Base-by-base conservation (phyloP, 2,888 invertebrate species). In the Sthenelais limicola region DNA sequence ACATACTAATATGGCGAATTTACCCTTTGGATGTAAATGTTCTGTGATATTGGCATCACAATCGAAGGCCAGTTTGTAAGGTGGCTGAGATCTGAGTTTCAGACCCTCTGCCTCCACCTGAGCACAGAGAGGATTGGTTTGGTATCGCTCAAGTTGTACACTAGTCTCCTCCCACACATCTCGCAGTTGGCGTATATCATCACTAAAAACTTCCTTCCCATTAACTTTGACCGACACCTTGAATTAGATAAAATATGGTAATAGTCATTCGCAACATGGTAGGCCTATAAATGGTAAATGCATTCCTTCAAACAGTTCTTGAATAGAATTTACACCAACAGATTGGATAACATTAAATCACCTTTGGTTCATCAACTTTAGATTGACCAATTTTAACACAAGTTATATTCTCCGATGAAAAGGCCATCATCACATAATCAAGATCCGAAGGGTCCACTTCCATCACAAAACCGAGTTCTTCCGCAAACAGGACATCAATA, bases 131-230 rank as follows among this genome's bases (percentile, higher is more conserved):
- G 91, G 89, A 84, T 94, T 94, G 0, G 94, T 92, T 89, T 98
- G 98, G 18, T 92, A 90, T 76, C 92, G 90, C 86, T 98, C 98
- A 69, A 99, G 87, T 78, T 92, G 92, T 85, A 94, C 96, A 88
- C 97, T 97, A 0, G 97, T 98, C 85, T 95, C 95, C 87, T 98
- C 98, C 98, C 98, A 99, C 85, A 93, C 91, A 82, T 92, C 91
- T 87, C 94, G 92, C 49, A 96, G 89, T 0, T 91, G 89, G 35
- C 91, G 89, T 71, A 96, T 90, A 3, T 73, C 71, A 15, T 81
- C 82, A n/a, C 74, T 68, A 30, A 87, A 71, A 9, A 86, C 79
- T 18, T 73, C 67, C 15, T 30, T 7, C 18, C 73, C 78, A 35
- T 68, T 47, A 1, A 77, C 70, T 7, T 24, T 62, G 15, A 79